Percentiles rank a stretch among this genome's conserved stretches.
phyloP scores from a whole-genome alignment of 2,888 invertebrate genomes.

The Dryomyza anilis region DNA sequence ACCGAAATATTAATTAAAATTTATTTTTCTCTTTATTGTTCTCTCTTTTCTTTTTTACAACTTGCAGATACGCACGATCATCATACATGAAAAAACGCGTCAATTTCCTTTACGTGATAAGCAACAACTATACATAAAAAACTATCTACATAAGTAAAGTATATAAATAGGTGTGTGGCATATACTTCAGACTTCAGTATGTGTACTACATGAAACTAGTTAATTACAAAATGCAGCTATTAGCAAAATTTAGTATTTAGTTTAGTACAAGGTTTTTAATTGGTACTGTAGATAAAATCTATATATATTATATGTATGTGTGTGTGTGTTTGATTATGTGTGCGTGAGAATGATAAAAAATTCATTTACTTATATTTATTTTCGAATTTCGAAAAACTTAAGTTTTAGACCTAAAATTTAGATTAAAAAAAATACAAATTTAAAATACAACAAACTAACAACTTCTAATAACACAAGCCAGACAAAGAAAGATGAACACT shows the following conservation, averaged over 20 bases:
- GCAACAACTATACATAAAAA: constrained; percentile 57
- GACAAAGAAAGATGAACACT: constrained; percentile 1
- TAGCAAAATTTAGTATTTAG: not conserved
- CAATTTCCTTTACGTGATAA: constrained; percentile 62
- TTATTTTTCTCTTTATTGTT: constrained; percentile 13
- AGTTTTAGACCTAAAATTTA: not conserved
- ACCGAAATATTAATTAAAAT: not conserved
- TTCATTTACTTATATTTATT: too few species aligned
- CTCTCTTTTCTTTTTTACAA: not conserved
- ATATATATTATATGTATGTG: not conserved
- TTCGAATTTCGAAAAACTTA: not conserved
- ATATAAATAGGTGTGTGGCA: too few species aligned
- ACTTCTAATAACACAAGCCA: not conserved
- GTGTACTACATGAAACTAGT: constrained; percentile 26
- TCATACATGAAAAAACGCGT: constrained; percentile 69
- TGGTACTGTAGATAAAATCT: not conserved
- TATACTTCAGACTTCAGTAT: too few species aligned
- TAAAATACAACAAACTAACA: not conserved
- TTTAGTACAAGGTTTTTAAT: not conserved
- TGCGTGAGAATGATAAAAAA: too few species aligned
- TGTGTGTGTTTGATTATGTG: too few species aligned
- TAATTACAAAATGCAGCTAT: constrained; percentile 9
- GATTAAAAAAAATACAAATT: not conserved
- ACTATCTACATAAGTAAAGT: too few species aligned
- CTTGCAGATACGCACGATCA: constrained; percentile 76